Evolutionary conservation across 2,113 vertebrate species (phyloP), one percentile per base, ranked within the genome.

Genomic region (Nanorana parkeri): DNA sequence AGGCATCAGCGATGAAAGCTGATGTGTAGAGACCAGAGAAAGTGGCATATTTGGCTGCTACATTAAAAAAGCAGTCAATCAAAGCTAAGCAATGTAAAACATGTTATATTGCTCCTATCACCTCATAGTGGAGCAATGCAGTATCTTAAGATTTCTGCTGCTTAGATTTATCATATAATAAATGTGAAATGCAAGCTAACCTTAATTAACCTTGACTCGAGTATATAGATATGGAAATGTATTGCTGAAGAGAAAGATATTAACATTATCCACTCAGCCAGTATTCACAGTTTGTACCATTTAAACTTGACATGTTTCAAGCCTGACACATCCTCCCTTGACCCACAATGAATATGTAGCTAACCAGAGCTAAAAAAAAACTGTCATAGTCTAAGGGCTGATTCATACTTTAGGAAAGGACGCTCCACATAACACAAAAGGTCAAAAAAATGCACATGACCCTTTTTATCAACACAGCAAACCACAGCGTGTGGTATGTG

Each of bases 281-380:
- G 71, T 29, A 16, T 28, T 80, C 47, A 15, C 23, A 80, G 36
- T 51, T 71, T 63, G 60, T 72, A 32, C 61, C 68, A 64, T 72
- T 72, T 60, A 60, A 64, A 63, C 32, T 26, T 72, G 68, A 80
- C 68, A 23, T 80, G 36, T 51, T 47, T 56, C 72, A 64, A 64
- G 23, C 20, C 58, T 52, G 52, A 64, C 78, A 71, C 41, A 69
- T 23, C 63, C 64, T 41, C 58, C 8, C n/a, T n/a, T n/a, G n/a
- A n/a, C n/a, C n/a, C n/a, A n/a, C n/a, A n/a, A n/a, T n/a, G n/a
- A n/a, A n/a, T n/a, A n/a, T n/a, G n/a, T n/a, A n/a, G n/a, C n/a
- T n/a, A n/a, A n/a, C n/a, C n/a, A n/a, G n/a, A n/a, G n/a, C n/a
- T n/a, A n/a, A n/a, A n/a, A n/a, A n/a, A n/a, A n/a, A n/a, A n/a